phyloP scores from a whole-genome alignment of 1,140 invertebrate species.

The Caenorhabditis inopinata region DNA sequence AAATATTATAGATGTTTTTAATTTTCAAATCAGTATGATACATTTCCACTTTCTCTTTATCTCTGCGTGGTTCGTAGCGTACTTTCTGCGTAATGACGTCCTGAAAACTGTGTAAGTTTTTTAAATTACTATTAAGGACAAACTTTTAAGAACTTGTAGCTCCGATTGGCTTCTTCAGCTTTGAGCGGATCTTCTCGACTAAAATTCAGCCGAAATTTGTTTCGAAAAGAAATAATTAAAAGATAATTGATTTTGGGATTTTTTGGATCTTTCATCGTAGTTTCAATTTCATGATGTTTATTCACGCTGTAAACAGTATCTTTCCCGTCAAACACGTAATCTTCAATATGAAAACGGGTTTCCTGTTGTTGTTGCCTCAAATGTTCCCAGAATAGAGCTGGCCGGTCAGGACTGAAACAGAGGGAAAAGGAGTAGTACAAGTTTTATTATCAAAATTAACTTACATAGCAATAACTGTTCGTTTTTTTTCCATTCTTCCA shows the following conservation, averaged over 20 bases:
- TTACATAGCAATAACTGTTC: background rate
- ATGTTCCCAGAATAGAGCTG: background rate
- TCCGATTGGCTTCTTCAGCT: background rate
- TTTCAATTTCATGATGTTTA: background rate
- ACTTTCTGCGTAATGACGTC: background rate
- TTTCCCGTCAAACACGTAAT: background rate
- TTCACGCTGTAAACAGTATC: background rate
- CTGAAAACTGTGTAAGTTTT: background rate
- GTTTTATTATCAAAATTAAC: background rate
- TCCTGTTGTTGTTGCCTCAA: background rate
- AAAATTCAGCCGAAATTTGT: background rate
- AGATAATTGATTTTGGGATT: background rate
- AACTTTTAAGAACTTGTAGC: conserved; percentile 4
- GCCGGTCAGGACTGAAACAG: background rate
- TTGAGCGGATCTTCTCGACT: background rate
- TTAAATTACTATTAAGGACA: background rate
- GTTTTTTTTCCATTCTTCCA: background rate
- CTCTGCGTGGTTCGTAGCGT: background rate
- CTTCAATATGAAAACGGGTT: background rate
- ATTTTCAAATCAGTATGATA: background rate
- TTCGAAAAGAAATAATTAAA: background rate
- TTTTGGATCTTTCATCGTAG: background rate
- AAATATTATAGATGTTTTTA: background rate
- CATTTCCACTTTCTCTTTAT: background rate
- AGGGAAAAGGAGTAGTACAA: background rate